Evolutionary conservation across 2,797 vertebrate species (phyloP), one percentile per base, ranked within the genome.

Genomic region (Pangasius macronema): DNA sequence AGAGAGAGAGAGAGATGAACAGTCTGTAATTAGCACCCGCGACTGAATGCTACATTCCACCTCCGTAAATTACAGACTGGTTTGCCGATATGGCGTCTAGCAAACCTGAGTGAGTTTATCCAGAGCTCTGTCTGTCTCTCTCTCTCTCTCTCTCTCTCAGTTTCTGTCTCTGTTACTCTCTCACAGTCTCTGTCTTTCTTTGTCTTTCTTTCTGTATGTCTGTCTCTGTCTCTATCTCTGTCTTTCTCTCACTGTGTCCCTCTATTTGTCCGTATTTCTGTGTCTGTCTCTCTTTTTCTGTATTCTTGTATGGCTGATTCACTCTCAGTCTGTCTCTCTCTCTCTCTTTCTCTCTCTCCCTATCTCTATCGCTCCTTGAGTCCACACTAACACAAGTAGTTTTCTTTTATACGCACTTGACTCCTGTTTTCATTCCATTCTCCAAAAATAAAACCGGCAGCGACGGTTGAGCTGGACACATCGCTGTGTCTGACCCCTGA

Each of bases 51-150:
- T 90, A 91, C 93, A 93, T 94, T 94, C 93, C 92, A 91, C 91
- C 92, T 94, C 93, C 91, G 90, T 92, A 94, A 94, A 94, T 94
- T 93, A 94, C 93, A 94, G 93, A 93, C 88, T 92, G 89, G 80
- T 82, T 89, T 89, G 88, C 88, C 83, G 86, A 87, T 89, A 86
- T 89, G 63, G 76, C 85, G 75, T 86, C 86, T 68, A 85, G 85
- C 87, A 86, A 89, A 91, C 89, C 87, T 85, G 85, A 67, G 77
- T 89, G 85, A 91, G 89, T 85, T 88, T 89, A 72, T 55, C 82
- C 89, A 86, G 87, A 89, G 73, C 84, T 63, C 53, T 59, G 65
- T 57, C 5, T 68, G 63, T 79, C 67, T 73, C 49, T 61, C 36
- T 46, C 55, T 46, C 9, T 46, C 30, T 36, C 2, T 39, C 39